Base-by-base conservation (phyloP, 2,113 vertebrate genomes). In the Ochotona princeps region DNA sequence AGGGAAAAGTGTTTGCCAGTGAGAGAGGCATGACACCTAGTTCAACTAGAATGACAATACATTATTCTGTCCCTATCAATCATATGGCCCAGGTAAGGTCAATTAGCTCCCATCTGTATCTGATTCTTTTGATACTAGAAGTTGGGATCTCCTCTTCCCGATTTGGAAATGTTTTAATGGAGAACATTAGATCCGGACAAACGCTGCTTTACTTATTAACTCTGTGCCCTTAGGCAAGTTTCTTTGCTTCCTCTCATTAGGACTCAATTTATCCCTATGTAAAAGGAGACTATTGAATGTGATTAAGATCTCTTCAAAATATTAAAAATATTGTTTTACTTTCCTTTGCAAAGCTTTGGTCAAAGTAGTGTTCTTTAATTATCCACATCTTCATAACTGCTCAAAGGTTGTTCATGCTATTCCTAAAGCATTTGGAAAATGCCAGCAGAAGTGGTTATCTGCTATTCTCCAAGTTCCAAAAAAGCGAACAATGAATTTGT, bases 261-360 rank as follows among this genome's bases (percentile, higher is more conserved):
- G 72, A 67, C 54, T 94, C 81, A 79, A 67, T 93, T 92, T 96
- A 38, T 81, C 92, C 75, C 69, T 38, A 66, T 78, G 86, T 95
- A 94, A 96, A 92, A 87, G 87, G 83, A 95, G 83, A 89, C 47
- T 73, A 57, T 83, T 76, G 30, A 12, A 60, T 74, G 49, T 84
- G 92, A 96, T 96, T 94, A 95, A 72, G 80, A 93, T 96, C 83
- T 96, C 49, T 83, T 89, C 75, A 95, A 96, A 96, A 96, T 95
- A 93, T 54, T 82, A 94, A 92, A 92, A 89, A 57, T 17, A 57
- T 57, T 94, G 66, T 87, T 95, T 96, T 92, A 75, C 70, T 96
- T 96, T 81, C 54, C 54, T 92, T 93, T 63, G 60, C 44, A 32
- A 80, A 65, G 44, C 85, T 90, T 90, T 87, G 75, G 57, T 95